These are phyloP conservation scores for Anarrhichthys ocellatus DNA, from an alignment of 2,113 vertebrate species.

Conservation along the genomic window DNA sequence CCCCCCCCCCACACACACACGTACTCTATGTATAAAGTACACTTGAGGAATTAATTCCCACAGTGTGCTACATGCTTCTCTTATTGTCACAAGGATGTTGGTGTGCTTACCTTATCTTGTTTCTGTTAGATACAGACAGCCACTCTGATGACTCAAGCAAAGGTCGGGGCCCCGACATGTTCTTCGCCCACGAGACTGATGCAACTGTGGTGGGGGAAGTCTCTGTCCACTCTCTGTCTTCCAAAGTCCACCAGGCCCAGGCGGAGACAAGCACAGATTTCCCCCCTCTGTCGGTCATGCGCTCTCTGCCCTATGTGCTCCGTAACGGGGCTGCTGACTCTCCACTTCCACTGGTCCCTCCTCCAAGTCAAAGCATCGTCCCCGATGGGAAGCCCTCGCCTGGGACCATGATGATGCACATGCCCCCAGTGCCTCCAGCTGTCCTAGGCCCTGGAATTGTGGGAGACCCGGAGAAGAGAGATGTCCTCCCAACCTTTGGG, in stretches of 20 bases:
- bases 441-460: conserved; percentile 58
- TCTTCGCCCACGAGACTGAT: conserved; percentile 66
- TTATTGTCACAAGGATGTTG: background rate
- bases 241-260: conserved; percentile 67
- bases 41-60: background rate
- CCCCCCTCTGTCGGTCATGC: conserved; percentile 86
- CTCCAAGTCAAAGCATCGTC: conserved; percentile 69
- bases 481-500: conserved; percentile 79
- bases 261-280: conserved; percentile 80
- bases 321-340: conserved; percentile 82
- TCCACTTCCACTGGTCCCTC: conserved; percentile 80
- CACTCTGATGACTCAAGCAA: conserved; percentile 91
- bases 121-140: conserved; percentile 88
- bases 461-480: conserved; percentile 84
- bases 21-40: background rate
- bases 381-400: conserved; percentile 82
- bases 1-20: background rate
- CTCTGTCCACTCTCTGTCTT: conserved; percentile 79
- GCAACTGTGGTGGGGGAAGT: background rate
- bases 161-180: conserved; percentile 69
- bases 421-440: conserved; percentile 82
- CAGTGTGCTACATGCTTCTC: background rate
- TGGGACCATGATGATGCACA: conserved; percentile 79
- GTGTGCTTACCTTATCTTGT: background rate
- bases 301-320: conserved; percentile 86